A percentile compares a stretch with the other conserved stretches of the same genome.
Evolutionary conservation across 64 coral and sea anemone species (phyloP).

Genomic region (Porites australiensis): DNA sequence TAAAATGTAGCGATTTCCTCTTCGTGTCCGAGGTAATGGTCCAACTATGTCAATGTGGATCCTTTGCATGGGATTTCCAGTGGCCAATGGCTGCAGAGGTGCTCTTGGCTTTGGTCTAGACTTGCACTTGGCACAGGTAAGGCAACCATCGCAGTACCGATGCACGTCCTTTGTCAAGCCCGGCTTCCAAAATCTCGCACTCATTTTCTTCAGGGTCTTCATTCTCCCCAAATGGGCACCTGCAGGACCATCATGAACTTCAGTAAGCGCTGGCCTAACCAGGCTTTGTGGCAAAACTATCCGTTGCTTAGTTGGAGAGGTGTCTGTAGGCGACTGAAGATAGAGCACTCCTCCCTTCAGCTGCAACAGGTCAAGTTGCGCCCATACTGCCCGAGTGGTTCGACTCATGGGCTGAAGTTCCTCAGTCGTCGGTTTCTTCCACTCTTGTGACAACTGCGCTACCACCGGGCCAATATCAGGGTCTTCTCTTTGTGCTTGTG

Average conservation of each 20-base stretch:
- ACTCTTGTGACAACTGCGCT: not conserved
- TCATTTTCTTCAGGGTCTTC: conserved; percentile 71
- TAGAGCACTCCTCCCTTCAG: conserved; percentile 25
- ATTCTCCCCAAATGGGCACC: conserved; percentile 64
- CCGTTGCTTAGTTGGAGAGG: not conserved
- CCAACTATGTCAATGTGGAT: conserved; percentile 71
- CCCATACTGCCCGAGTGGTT: conserved; percentile 26
- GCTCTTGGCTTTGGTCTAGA: too few relatives aligned
- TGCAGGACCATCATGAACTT: conserved; percentile 60
- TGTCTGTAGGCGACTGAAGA: not conserved
- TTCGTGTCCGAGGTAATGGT: conserved; percentile 24
- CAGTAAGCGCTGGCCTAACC: not conserved
- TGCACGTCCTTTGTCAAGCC: conserved; percentile 41
- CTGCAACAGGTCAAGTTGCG: conserved; percentile 41
- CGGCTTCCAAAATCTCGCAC: conserved; percentile 63
- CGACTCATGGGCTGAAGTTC: conserved; percentile 32
- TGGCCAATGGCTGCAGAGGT: conserved; percentile 28
- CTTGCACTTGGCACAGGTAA: conserved; percentile 66
- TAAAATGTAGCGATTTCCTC: conserved; percentile 52
- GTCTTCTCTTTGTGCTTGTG: not conserved
- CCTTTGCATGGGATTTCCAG: conserved; percentile 39
- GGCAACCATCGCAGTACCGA: conserved; percentile 46
- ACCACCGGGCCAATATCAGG: conserved; percentile 43
- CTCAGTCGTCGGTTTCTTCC: conserved; percentile 30
- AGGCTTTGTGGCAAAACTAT: conserved; percentile 19